Conservation (phyloP, 2,888 invertebrate species). For the Pristionchus maxplancki region DNA sequence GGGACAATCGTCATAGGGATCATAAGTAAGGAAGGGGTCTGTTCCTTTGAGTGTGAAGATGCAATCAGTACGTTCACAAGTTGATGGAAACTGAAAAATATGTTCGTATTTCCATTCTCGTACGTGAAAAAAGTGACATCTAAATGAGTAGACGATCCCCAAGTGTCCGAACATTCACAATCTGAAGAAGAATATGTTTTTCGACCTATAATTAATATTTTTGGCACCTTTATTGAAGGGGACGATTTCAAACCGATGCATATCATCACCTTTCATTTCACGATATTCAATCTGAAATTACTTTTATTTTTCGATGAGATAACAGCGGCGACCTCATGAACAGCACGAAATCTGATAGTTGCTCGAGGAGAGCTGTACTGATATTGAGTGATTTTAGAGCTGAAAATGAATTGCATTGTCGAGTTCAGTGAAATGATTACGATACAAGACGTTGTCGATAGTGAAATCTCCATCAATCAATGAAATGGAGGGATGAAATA, state of each 20-base stretch:
- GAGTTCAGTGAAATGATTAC: background rate
- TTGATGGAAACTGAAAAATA: background rate
- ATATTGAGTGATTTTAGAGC: background rate
- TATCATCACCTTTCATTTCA: no score
- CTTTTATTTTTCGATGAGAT: background rate
- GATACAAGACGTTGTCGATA: background rate
- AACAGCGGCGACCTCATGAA: background rate
- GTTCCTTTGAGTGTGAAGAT: background rate
- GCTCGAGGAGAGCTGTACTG: background rate
- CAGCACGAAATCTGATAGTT: background rate
- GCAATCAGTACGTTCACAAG: background rate
- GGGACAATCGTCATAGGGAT: background rate
- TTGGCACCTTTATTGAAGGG: no score
- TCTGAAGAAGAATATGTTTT: no score
- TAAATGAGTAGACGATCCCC: no score
- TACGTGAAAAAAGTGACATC: no score
- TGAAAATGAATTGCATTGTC: background rate
- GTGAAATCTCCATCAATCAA: background rate
- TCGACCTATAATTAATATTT: no score
- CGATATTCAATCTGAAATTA: background rate
- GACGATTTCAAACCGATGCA: no score
- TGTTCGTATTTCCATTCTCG: no score
- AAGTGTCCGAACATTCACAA: no score
- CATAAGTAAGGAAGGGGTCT: background rate
- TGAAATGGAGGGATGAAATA: background rate